These are phyloP conservation scores for Zaprionus africanus DNA, from an alignment of 1,140 invertebrate genomes.

Conservation along the genomic window DNA sequence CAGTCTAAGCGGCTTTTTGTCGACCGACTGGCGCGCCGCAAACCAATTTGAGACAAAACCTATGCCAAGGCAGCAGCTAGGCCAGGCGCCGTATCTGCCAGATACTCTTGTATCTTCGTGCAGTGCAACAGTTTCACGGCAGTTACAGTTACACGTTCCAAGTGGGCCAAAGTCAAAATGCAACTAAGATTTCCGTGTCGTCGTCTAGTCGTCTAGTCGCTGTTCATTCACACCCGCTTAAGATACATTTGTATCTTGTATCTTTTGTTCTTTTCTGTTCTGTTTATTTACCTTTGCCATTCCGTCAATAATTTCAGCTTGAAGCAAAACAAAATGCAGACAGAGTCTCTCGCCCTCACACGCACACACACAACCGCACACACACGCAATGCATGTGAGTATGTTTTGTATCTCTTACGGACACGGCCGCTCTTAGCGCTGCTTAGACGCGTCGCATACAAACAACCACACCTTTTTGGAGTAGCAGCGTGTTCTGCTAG, in stretches of 20 bases:
- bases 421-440: constrained; percentile 56
- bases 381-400: constrained; percentile 7
- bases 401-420: constrained; percentile 59
- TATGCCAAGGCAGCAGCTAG: constrained; percentile 6
- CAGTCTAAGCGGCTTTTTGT: constrained; percentile 22
- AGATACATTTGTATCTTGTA: constrained; percentile 48
- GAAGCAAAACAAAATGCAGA: constrained; percentile 11
- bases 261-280: constrained; percentile 19
- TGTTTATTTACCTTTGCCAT: constrained; percentile 37
- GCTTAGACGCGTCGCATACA: constrained; percentile 47
- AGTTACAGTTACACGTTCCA: constrained; percentile 1
- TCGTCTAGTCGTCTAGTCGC: background rate
- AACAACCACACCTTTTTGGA: constrained; percentile 76
- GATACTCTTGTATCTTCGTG: constrained; percentile 5
- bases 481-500: constrained; percentile 43
- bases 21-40: constrained; percentile 5
- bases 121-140: constrained; percentile 19
- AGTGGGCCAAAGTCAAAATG: constrained; percentile 27
- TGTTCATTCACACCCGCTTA: constrained; percentile 3
- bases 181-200: constrained; percentile 43
- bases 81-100: constrained; percentile 4
- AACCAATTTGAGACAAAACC: constrained; percentile 3
- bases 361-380: constrained; percentile 24
- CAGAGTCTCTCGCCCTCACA: constrained; percentile 16
- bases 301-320: background rate